These are phyloP conservation scores for Rhinoraja longicauda DNA, from an alignment of 2,797 vertebrate genomes.

Conservation along the genomic window DNA sequence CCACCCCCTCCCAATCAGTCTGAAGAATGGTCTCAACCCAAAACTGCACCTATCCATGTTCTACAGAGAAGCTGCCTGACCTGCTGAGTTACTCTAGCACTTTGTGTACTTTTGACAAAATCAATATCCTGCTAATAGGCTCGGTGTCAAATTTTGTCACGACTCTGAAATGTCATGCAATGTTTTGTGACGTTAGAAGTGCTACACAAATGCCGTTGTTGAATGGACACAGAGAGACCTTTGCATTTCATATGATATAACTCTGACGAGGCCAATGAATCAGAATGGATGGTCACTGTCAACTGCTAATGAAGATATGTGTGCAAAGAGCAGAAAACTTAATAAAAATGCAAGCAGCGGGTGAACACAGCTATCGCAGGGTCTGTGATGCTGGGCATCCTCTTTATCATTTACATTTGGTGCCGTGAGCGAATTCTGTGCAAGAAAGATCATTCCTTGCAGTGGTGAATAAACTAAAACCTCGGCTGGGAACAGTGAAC, in stretches of 20 bases:
- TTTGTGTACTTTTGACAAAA: no score
- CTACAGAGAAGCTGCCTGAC: no score
- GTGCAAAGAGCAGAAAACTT: neutral
- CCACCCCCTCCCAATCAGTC: no score
- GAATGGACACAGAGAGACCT: neutral
- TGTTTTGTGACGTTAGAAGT: neutral
- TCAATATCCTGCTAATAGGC: neutral
- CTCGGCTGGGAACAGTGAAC: neutral
- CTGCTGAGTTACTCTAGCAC: no score
- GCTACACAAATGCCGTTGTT: neutral
- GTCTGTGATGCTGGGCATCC: neutral
- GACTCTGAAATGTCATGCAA: neutral
- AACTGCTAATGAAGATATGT: constrained; percentile 37
- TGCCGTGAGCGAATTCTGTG: neutral
- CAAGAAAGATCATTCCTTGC: neutral
- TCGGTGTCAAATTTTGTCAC: neutral
- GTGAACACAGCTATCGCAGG: neutral
- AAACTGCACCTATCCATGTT: no score
- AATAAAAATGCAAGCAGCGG: neutral
- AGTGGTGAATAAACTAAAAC: neutral
- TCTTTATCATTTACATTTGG: neutral
- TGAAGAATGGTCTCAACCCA: no score
- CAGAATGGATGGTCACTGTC: constrained; percentile 23
- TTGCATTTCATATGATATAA: neutral
- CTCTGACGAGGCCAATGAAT: neutral